A percentile compares a stretch with the other conserved stretches of the same genome.
These are phyloP conservation scores for Lymantria dispar DNA, from an alignment of 2,888 invertebrate genomes.

Conservation along the genomic window DNA sequence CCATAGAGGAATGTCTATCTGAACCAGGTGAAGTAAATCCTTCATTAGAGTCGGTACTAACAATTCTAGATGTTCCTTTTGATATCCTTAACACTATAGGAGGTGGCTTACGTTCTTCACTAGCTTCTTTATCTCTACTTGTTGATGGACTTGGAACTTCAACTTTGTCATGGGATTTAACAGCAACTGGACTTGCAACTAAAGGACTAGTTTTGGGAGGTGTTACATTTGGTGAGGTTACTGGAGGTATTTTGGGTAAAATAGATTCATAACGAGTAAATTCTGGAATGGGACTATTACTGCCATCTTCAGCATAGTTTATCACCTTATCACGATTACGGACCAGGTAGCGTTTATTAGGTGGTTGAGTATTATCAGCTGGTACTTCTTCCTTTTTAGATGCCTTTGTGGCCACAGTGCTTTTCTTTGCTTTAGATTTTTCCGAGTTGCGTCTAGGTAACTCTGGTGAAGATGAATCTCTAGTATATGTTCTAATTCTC, in stretches of 20 bases:
- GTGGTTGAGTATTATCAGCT: conserved; percentile 68
- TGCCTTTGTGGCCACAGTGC: conserved; percentile 67
- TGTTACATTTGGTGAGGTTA: conserved; percentile 49
- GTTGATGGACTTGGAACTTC: conserved; percentile 73
- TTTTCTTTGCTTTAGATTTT: conserved; percentile 66
- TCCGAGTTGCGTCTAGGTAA: conserved; percentile 71
- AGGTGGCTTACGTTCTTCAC: conserved; percentile 84
- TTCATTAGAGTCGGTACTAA: conserved; percentile 85
- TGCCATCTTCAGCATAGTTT: conserved; percentile 85
- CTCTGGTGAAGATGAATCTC: conserved; percentile 77
- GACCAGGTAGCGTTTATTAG: conserved; percentile 76
- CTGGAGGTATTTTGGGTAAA: conserved; percentile 33
- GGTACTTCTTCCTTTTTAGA: conserved; percentile 68
- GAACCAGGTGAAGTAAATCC: conserved; percentile 80
- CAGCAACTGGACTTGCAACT: conserved; percentile 60
- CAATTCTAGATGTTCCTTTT: conserved; percentile 86
- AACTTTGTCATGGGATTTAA: conserved; percentile 41
- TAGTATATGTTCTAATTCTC: conserved; percentile 61
- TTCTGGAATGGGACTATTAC: conserved; percentile 78
- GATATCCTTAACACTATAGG: conserved; percentile 95
- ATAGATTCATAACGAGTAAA: conserved; percentile 62
- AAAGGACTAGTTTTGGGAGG: conserved; percentile 75
- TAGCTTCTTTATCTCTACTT: conserved; percentile 60
- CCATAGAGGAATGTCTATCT: conserved; percentile 76
- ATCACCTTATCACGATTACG: conserved; percentile 83